These are phyloP conservation scores for Melanophora roralis DNA, from an alignment of 2,888 invertebrate species.

Conservation along the genomic window DNA sequence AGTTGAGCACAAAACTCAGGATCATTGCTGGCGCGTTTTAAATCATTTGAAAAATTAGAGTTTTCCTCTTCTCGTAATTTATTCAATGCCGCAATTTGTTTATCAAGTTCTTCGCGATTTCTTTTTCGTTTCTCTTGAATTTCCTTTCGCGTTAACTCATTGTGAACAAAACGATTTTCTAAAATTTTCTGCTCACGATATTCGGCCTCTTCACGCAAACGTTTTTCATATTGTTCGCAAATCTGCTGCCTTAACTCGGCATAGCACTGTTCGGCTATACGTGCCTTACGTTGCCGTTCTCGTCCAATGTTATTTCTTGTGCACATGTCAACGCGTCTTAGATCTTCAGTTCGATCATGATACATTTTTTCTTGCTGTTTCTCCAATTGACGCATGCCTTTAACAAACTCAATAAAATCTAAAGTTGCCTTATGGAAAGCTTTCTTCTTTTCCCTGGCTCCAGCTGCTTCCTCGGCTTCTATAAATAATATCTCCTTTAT, in stretches of 20 bases:
- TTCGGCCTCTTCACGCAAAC: slow-evolving; percentile 67
- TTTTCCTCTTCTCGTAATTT: slow-evolving; percentile 68
- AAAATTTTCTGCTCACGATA: slow-evolving; percentile 69
- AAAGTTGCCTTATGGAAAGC: slow-evolving; percentile 66
- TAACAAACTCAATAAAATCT: slow-evolving; percentile 70
- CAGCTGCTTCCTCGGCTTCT: slow-evolving; percentile 65
- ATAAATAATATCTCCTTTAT: slow-evolving; percentile 66
- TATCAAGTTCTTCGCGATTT: slow-evolving; percentile 66
- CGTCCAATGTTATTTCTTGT: slow-evolving; percentile 68
- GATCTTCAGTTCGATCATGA: slow-evolving; percentile 68
- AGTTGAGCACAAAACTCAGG: slow-evolving; percentile 67
- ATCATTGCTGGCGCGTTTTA: slow-evolving; percentile 61
- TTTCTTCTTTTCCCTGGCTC: slow-evolving; percentile 60
- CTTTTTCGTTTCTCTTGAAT: slow-evolving; percentile 62
- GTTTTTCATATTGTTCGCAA: slow-evolving; percentile 69
- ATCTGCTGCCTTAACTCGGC: slow-evolving; percentile 69
- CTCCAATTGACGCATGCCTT: slow-evolving; percentile 68
- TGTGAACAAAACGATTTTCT: slow-evolving; percentile 70
- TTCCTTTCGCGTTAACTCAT: slow-evolving; percentile 63
- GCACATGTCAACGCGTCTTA: slow-evolving; percentile 68
- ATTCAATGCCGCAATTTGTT: slow-evolving; percentile 68
- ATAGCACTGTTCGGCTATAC: slow-evolving; percentile 67
- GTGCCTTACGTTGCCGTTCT: slow-evolving; percentile 64
- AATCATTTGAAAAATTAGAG: slow-evolving; percentile 63
- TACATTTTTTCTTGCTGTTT: slow-evolving; percentile 67